phyloP scores from a whole-genome alignment of 2,888 invertebrate genomes.

The Eulithis testata region DNA sequence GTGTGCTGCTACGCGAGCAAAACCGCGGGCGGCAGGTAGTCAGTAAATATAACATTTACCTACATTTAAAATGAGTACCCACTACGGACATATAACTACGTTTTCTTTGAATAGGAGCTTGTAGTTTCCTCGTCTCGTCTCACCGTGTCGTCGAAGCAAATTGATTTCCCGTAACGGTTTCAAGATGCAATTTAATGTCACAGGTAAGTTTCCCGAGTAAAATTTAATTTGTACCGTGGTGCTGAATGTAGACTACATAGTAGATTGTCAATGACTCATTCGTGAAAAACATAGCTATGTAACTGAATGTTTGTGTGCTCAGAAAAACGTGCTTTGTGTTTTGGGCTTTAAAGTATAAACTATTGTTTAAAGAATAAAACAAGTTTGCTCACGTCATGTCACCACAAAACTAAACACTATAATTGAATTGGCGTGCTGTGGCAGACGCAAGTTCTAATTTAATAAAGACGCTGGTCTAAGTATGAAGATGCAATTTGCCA shows the following conservation, averaged over 20 bases:
- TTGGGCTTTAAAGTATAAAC: too few relatives aligned
- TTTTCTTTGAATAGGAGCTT: constrained; percentile 19
- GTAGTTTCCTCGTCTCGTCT: constrained; percentile 41
- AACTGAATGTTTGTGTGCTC: not conserved
- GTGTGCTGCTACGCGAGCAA: too few relatives aligned
- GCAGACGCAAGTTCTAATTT: constrained; percentile 16
- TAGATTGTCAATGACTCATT: not conserved
- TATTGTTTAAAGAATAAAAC: too few relatives aligned
- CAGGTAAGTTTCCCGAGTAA: constrained; percentile 30
- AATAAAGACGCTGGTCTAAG: constrained; percentile 31
- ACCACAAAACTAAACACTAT: constrained; percentile 22
- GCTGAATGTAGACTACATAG: constrained; percentile 10
- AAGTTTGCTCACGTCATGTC: not conserved
- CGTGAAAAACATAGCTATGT: not conserved
- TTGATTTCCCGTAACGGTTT: constrained; percentile 71
- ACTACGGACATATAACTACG: too few relatives aligned
- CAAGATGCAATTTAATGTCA: constrained; percentile 51
- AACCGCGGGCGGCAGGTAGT: too few relatives aligned
- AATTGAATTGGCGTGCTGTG: constrained; percentile 18
- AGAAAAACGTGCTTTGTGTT: too few relatives aligned
- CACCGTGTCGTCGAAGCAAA: constrained; percentile 64
- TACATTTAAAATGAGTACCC: too few relatives aligned
- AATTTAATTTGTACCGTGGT: constrained; percentile 26
- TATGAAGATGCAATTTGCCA: constrained; percentile 41
- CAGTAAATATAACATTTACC: too few relatives aligned